These are phyloP conservation scores for Xiphophorus birchmanni DNA, from an alignment of 2,797 vertebrate species.

Conservation along the genomic window DNA sequence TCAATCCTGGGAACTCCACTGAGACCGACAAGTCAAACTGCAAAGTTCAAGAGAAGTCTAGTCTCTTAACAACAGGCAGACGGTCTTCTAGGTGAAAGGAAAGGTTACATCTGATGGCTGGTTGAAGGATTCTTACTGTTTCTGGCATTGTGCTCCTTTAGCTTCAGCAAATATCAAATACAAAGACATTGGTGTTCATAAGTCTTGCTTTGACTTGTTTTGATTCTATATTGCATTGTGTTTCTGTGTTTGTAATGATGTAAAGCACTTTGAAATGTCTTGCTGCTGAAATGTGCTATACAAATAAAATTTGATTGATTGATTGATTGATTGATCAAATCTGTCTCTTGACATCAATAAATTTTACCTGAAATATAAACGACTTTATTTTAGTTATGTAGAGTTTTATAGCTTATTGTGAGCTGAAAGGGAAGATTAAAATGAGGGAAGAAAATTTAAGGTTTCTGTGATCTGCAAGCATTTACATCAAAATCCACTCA, in stretches of 20 bases:
- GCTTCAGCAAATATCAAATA: neutral
- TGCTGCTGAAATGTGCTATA: too few species aligned
- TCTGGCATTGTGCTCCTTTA: constrained; percentile 25
- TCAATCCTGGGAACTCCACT: neutral
- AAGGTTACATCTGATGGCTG: constrained; percentile 23
- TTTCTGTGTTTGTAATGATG: too few species aligned
- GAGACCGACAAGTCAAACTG: constrained; percentile 21
- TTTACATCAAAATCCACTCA: neutral
- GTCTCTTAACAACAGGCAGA: constrained; percentile 22
- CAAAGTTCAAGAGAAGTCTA: constrained; percentile 27
- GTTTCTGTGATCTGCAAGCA: neutral
- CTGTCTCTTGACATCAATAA: neutral
- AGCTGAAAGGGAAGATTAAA: neutral
- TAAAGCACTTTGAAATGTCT: too few species aligned
- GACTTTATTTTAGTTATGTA: neutral
- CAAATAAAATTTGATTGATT: too few species aligned
- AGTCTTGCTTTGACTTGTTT: too few species aligned
- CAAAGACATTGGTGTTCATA: neutral
- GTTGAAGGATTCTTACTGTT: constrained; percentile 42
- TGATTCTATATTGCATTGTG: too few species aligned
- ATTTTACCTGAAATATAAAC: neutral
- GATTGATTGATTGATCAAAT: too few species aligned
- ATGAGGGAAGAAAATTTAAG: neutral
- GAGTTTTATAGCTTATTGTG: neutral
- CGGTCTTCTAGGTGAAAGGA: constrained; percentile 18